Evolutionary conservation across 2,888 invertebrate species (phyloP), one percentile per base, ranked within the genome.

Genomic region (Caradrina clavipalpis): DNA sequence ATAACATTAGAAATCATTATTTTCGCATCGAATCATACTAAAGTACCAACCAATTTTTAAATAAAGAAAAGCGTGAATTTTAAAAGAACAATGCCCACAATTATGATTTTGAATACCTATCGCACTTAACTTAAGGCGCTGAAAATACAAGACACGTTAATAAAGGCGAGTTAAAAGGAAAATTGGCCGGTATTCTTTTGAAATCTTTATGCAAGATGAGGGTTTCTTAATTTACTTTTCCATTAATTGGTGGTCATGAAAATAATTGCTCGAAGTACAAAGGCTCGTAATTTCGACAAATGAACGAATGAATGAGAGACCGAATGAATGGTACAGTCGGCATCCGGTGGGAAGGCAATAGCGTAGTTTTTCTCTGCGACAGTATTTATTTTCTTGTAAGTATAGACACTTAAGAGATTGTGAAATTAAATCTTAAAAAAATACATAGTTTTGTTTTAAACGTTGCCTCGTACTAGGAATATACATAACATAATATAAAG

Each of bases 241-340:
- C 62, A 70, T 63, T 81, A 84, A 84, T 83, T 83, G 72, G 80
- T 53, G 77, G 77, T 69, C 67, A 72, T 75, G 78, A 78, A 81
- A 81, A 80, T 85, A 78, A 81, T 83, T 73, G 82, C 67, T 66
- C 67, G 59, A 73, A 61, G 72, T 73, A 86, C 81, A 81, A 88
- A 83, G 80, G 80, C 77, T 73, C 79, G 77, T 82, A 83, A 87
- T 86, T 87, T 83, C 81, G 80, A 81, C 78, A 82, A 83, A 72
- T 56, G 62, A 70, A 63, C 53, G 69, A 80, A 70, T 58, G 64
- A 71, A 65, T 59, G 67, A 67, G 60, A 58, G 22, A 19, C 77
- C 11, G 69, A 76, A 74, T 67, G 70, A 70, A 69, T 71, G 68
- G 67, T 65, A 60, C 55, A 35, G 63, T 69, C 26, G 42, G 0